Percentiles rank a stretch among this genome's conserved stretches.
phyloP scores from a whole-genome alignment of 2,797 vertebrate species.

The Sylvilagus floridanus region DNA sequence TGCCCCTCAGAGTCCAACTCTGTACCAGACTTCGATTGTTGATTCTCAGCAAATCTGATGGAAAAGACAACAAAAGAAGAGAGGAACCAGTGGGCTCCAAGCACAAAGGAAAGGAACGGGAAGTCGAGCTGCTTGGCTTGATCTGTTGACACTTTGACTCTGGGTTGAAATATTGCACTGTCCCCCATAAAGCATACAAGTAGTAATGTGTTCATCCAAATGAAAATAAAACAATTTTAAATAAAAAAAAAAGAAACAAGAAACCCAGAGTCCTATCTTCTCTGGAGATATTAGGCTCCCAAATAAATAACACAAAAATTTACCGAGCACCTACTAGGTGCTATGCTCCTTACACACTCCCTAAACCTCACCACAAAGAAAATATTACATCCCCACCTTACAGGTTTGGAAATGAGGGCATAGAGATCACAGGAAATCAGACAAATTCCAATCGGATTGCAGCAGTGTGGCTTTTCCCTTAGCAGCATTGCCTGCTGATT shows the following conservation, averaged over 20 bases:
- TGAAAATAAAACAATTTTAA: too few relatives aligned
- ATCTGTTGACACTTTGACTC: too few relatives aligned
- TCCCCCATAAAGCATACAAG: too few relatives aligned
- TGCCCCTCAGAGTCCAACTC: background rate
- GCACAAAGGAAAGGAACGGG: too few relatives aligned
- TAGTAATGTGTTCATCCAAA: too few relatives aligned
- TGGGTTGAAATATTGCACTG: too few relatives aligned
- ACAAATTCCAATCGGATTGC: slow-evolving; percentile 6
- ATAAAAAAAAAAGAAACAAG: too few relatives aligned
- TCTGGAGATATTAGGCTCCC: background rate
- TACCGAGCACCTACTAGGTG: background rate
- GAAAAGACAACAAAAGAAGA: background rate
- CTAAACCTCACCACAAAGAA: background rate
- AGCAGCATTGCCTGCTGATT: background rate
- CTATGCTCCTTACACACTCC: background rate
- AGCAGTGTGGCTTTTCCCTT: background rate
- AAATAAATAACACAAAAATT: background rate
- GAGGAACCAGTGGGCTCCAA: too few relatives aligned
- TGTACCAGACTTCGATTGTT: background rate
- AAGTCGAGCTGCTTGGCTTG: too few relatives aligned
- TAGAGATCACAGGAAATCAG: background rate
- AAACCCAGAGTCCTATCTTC: background rate
- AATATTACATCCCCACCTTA: background rate
- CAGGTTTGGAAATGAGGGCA: background rate
- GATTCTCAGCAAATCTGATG: slow-evolving; percentile 37